Evolutionary conservation across 2,888 invertebrate genomes (phyloP), one percentile per base, ranked within the genome.

Genomic region (Hypomecis atomaria): DNA sequence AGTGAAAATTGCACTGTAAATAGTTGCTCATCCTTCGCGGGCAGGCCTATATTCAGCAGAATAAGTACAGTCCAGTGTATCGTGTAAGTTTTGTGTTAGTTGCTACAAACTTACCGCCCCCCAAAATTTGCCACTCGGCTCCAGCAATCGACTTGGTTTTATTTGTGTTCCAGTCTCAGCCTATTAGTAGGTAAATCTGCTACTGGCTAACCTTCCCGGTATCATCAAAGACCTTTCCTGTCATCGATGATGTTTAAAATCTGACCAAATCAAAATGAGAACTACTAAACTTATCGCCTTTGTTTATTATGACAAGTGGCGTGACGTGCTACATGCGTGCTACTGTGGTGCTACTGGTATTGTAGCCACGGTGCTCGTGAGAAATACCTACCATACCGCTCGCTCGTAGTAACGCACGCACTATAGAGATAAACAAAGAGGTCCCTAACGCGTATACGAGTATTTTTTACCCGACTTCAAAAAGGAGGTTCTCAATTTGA

Each of bases 231-330:
- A 36, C 11, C 6, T 33, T 34, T 34, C 36, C 34, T 36, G 13
- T 54, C 36, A 40, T 10, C n/a, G 44, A 10, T 38, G 9, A 44
- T 23, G n/a, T 10, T 13, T 52, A 5, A 45, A 59, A 50, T 23
- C 50, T 44, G 10, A 13, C 43, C 43, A 45, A 55, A 55, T 44
- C 23, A 33, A 45, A 55, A 55, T 44, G 10, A 33, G 45, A 49
- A 58, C 47, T 57, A 52, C 45, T n/a, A n/a, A n/a, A n/a, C n/a
- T 40, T 63, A 58, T 59, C 55, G 54, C 52, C 59, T 50, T 42
- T 85, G 84, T 88, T 88, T 88, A 80, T 87, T 88, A 71, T 86
- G 83, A 66, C 79, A 82, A 79, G 78, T 82, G 82, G 78, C 69
- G 65, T 76, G 73, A 72, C 78, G 73, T 76, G 76, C 63, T 66